phyloP scores from a whole-genome alignment of 2,888 invertebrate species.

The Chouioia cunea region DNA sequence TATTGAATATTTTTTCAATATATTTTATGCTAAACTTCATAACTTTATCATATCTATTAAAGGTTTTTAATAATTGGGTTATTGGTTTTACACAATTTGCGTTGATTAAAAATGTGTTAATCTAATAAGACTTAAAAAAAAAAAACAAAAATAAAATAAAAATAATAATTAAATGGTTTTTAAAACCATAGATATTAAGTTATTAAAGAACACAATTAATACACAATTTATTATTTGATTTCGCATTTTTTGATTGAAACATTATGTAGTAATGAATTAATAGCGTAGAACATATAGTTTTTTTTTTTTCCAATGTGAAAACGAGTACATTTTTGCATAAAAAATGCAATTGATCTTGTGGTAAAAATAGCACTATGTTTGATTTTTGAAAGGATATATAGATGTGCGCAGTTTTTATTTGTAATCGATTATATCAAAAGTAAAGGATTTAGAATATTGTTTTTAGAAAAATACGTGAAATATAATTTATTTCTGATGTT shows the following conservation, averaged over 20 bases:
- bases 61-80: too few relatives aligned
- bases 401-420: constrained; percentile 17
- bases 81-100: background rate
- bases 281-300: too few relatives aligned
- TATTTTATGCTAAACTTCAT: background rate
- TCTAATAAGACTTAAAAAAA: background rate
- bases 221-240: too few relatives aligned
- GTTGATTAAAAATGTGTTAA: constrained; percentile 11
- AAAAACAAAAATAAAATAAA: constrained; percentile 12
- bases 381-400: constrained; percentile 10
- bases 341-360: background rate
- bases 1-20: constrained; percentile 33
- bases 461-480: constrained; percentile 13
- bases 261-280: too few relatives aligned
- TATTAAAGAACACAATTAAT: too few relatives aligned
- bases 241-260: too few relatives aligned
- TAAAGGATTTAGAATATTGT: constrained; percentile 10
- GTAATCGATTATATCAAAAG: too few relatives aligned
- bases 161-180: background rate
- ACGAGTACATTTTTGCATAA: background rate
- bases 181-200: too few relatives aligned
- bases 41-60: constrained; percentile 5
- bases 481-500: constrained; percentile 5
- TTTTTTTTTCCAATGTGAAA: background rate
- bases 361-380: background rate